Evolutionary conservation across 2,113 vertebrate species (phyloP).

Genomic region (Bagarius yarrelli): DNA sequence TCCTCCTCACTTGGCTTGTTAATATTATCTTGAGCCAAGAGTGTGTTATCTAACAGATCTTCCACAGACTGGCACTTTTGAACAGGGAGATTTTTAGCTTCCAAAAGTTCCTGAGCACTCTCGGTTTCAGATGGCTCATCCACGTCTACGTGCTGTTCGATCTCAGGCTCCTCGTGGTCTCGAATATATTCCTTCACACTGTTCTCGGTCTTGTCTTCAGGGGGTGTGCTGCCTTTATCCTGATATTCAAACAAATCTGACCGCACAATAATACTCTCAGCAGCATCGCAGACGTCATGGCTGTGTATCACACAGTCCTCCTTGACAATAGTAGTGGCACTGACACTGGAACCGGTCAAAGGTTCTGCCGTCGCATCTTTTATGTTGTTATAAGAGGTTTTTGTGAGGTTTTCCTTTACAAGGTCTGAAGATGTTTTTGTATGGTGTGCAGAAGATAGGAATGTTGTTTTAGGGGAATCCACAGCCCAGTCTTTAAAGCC

Average conservation of each 20-base stretch:
- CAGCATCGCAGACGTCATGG: not conserved
- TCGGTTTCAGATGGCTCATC: constrained; percentile 49
- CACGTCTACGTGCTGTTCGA: not conserved
- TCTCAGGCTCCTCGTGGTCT: constrained; percentile 12
- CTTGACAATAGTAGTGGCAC: not conserved
- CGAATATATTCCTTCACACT: not conserved
- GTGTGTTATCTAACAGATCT: constrained; percentile 20
- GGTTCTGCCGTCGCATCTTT: constrained; percentile 11
- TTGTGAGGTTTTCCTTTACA: constrained; percentile 18
- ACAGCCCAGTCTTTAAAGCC: constrained; percentile 18
- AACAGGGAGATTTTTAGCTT: constrained; percentile 14
- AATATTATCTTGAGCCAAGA: constrained; percentile 11
- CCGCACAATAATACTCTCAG: not conserved
- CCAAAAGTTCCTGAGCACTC: constrained; percentile 40
- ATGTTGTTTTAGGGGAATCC: constrained; percentile 15
- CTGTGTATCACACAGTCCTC: constrained; percentile 3
- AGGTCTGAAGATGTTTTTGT: constrained; percentile 24
- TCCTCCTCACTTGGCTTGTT: constrained; percentile 9
- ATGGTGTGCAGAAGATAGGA: constrained; percentile 33
- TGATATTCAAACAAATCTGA: constrained; percentile 2
- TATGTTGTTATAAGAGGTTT: not conserved
- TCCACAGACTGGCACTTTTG: constrained; percentile 28
- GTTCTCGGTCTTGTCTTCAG: not conserved
- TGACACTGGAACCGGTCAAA: not conserved
- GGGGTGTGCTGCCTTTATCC: not conserved